Conservation (phyloP, 2,113 vertebrate species). For the Rhizomys pruinosus region DNA sequence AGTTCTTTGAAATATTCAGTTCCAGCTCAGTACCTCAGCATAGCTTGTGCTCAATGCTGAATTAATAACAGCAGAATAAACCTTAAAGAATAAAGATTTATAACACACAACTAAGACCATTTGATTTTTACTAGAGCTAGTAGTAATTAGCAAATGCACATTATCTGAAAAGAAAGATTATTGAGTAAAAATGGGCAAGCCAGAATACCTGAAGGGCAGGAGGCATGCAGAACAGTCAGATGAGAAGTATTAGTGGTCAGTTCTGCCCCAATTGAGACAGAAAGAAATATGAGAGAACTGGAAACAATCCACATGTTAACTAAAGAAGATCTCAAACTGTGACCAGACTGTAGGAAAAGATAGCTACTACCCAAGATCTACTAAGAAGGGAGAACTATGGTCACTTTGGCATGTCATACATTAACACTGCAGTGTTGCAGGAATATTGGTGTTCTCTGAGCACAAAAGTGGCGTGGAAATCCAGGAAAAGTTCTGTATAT, state of each 20-base stretch:
- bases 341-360: background rate
- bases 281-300: background rate
- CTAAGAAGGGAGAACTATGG: no score
- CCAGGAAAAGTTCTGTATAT: background rate
- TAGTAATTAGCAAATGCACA: background rate
- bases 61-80: slow-evolving; percentile 5
- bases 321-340: background rate
- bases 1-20: background rate
- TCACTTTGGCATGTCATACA: no score
- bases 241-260: background rate
- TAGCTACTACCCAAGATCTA: background rate
- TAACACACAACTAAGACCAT: background rate
- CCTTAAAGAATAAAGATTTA: background rate
- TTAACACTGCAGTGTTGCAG: background rate
- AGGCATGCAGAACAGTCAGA: background rate
- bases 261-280: background rate
- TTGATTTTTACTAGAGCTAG: background rate
- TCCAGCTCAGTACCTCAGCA: background rate
- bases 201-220: background rate
- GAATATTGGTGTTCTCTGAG: background rate
- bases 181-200: background rate
- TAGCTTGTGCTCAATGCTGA: background rate
- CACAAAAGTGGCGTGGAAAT: background rate
- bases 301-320: background rate
- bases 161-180: background rate